Evolutionary conservation across 2,888 invertebrate species (phyloP).

Genomic region (Drosophila gaucha): DNA sequence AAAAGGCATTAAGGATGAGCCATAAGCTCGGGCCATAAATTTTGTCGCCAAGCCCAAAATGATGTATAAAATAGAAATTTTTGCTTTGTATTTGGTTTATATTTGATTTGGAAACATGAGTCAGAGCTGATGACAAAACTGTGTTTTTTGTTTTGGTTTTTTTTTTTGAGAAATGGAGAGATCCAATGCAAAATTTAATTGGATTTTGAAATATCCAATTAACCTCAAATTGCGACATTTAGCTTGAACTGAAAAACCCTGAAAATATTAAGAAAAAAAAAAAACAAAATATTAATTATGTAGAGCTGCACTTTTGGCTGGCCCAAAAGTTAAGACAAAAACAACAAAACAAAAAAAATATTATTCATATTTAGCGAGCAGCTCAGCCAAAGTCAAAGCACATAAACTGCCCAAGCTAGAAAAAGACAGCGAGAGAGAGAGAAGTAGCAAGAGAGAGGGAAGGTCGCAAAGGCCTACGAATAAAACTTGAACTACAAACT

Average conservation of each 20-base stretch:
- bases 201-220: conserved; percentile 26
- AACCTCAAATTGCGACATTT: conserved; percentile 40
- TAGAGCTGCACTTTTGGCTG: conserved; percentile 63
- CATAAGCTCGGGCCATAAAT: conserved; percentile 24
- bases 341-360: conserved; percentile 10
- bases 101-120: conserved; percentile 19
- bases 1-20: conserved; percentile 43
- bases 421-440: background rate
- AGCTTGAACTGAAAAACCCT: conserved; percentile 41
- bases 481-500: conserved; percentile 70
- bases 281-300: conserved; percentile 13
- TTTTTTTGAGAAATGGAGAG: conserved; percentile 13
- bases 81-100: background rate
- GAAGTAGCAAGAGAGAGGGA: conserved; percentile 22
- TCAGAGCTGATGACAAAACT: conserved; percentile 49
- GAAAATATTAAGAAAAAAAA: conserved; percentile 27
- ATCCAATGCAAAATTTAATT: conserved; percentile 8
- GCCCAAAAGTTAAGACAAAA: conserved; percentile 54
- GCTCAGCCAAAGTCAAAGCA: conserved; percentile 62
- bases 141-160: conserved; percentile 11
- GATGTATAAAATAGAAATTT: conserved; percentile 48
- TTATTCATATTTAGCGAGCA: conserved; percentile 12
- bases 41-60: conserved; percentile 51
- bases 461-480: conserved; percentile 65
- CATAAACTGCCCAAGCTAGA: conserved; percentile 49